phyloP scores from a whole-genome alignment of 2,113 vertebrate species.

The Lipophrys pholis region DNA sequence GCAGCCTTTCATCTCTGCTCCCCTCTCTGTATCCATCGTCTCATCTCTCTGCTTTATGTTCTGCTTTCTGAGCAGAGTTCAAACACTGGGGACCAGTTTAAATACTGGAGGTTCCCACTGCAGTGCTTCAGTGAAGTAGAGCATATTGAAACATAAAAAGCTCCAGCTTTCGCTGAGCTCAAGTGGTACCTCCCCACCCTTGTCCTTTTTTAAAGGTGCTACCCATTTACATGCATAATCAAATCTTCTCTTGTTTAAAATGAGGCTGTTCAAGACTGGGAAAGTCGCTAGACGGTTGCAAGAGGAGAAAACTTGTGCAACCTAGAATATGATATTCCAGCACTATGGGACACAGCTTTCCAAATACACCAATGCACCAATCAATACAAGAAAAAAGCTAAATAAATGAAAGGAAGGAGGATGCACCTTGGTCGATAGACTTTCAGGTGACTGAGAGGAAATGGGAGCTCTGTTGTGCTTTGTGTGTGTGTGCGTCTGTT shows the following conservation, averaged over 20 bases:
- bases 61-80: constrained; percentile 76
- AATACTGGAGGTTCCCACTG: constrained; percentile 71
- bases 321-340: constrained; percentile 72
- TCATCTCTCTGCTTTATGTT: constrained; percentile 79
- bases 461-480: constrained; percentile 40
- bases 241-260: constrained; percentile 41
- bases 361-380: constrained; percentile 64
- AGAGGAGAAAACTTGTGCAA: constrained; percentile 65
- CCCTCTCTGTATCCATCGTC: constrained; percentile 63
- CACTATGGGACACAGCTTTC: constrained; percentile 55
- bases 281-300: constrained; percentile 19
- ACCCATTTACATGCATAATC: constrained; percentile 26
- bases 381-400: constrained; percentile 70
- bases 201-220: constrained; percentile 26
- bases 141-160: constrained; percentile 63
- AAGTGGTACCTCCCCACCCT: neutral
- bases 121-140: constrained; percentile 66
- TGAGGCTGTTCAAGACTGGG: neutral
- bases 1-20: constrained; percentile 74
- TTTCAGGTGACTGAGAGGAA: constrained; percentile 73
- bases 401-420: constrained; percentile 75
- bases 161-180: constrained; percentile 1
- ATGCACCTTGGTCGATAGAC: constrained; percentile 74
- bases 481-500: constrained; percentile 27
- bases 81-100: constrained; percentile 81